phyloP scores from a whole-genome alignment of 2,797 vertebrate genomes.

The Ceryle rudis region DNA sequence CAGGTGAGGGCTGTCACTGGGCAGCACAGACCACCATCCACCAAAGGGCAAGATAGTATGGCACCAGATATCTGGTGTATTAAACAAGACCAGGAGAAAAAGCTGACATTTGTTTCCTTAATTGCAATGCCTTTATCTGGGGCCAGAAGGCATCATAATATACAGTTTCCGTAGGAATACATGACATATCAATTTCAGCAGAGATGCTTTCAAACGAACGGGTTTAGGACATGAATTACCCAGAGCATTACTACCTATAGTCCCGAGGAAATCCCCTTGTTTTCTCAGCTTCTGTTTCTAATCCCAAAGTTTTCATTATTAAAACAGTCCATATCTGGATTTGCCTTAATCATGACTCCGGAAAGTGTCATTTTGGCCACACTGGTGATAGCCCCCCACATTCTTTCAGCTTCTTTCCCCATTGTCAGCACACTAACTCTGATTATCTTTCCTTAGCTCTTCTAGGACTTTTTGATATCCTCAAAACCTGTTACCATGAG shows the following conservation, averaged over 20 bases:
- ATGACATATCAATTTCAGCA: background rate
- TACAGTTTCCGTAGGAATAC: rapidly evolving
- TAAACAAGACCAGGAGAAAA: background rate
- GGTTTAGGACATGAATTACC: background rate
- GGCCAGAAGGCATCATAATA: background rate
- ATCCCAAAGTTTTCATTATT: background rate
- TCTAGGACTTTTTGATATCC: background rate
- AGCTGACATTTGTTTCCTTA: background rate
- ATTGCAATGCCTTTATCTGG: background rate
- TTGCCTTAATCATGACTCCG: background rate
- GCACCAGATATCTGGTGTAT: background rate
- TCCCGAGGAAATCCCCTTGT: background rate
- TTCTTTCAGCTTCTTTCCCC: background rate
- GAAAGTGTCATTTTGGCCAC: background rate
- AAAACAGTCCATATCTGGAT: background rate
- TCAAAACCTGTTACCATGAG: background rate
- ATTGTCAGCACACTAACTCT: background rate
- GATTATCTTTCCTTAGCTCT: background rate
- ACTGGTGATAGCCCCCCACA: rapidly evolving
- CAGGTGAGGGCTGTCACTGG: background rate
- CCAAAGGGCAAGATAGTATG: background rate
- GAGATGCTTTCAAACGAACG: background rate
- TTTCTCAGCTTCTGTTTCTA: background rate
- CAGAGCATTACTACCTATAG: background rate
- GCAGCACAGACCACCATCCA: background rate